Percentiles rank a stretch among this genome's conserved stretches.
Evolutionary conservation across 1,140 invertebrate genomes (phyloP).

Genomic region (Paracyclopina nana): DNA sequence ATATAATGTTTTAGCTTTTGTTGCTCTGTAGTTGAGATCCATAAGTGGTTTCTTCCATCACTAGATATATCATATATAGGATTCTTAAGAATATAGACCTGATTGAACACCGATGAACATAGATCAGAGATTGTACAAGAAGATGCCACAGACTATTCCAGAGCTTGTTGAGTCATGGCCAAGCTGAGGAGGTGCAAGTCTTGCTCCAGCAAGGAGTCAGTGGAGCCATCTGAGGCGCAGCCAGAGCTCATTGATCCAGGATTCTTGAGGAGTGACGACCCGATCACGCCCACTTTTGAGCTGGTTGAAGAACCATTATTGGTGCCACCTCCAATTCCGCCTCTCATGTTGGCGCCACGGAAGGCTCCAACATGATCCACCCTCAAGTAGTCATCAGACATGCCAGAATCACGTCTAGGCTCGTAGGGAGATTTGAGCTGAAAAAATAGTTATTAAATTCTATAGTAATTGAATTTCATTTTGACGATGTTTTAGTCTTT

Average conservation of each 20-base stretch:
- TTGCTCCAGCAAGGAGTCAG: constrained; percentile 7
- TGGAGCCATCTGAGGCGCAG: constrained; percentile 9
- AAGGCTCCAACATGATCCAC: background rate
- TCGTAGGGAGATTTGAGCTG: background rate
- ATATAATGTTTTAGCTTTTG: too few species aligned
- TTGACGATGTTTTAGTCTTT: too few species aligned
- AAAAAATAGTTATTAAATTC: too few species aligned
- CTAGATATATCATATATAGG: too few species aligned
- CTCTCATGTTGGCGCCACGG: background rate
- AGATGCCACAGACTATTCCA: too few species aligned
- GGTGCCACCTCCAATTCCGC: too few species aligned
- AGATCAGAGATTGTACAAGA: too few species aligned
- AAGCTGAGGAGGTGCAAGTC: constrained; percentile 2
- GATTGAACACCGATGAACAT: too few species aligned
- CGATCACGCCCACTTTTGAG: background rate
- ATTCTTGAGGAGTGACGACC: background rate
- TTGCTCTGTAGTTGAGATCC: too few species aligned
- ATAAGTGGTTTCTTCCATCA: too few species aligned
- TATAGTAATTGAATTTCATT: too few species aligned
- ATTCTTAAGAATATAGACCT: too few species aligned
- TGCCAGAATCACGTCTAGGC: background rate
- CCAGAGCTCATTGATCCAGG: constrained; percentile 7
- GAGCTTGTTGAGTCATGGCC: constrained; percentile 8
- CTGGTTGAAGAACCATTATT: background rate
- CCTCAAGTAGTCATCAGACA: background rate